A percentile compares a stretch with the other conserved stretches of the same genome.
Conservation (phyloP, 1,140 invertebrate species). For the Heterodera schachtii region DNA sequence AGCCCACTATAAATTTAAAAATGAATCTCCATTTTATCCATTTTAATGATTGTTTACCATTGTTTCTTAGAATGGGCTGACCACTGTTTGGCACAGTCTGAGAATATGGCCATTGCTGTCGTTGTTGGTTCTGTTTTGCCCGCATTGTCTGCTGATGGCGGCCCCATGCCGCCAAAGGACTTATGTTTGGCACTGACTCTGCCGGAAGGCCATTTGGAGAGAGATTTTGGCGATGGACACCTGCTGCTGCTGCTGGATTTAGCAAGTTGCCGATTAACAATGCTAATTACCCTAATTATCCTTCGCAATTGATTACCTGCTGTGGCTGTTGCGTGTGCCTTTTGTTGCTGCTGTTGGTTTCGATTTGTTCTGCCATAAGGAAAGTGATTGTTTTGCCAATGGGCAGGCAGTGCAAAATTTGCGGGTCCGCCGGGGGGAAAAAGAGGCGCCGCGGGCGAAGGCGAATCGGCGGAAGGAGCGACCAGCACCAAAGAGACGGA, state of each 20-base stretch:
- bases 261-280: too few species aligned
- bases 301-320: background rate
- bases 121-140: background rate
- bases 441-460: background rate
- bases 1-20: background rate
- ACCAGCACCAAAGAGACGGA: background rate
- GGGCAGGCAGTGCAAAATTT: background rate
- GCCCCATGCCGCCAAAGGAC: background rate
- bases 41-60: background rate
- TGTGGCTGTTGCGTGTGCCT: background rate
- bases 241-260: too few species aligned
- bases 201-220: too few species aligned
- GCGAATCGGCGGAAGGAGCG: background rate
- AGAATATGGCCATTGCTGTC: background rate
- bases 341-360: background rate
- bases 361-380: background rate
- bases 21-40: too few species aligned
- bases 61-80: background rate
- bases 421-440: background rate
- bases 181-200: background rate
- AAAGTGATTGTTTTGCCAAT: background rate
- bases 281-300: background rate
- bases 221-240: background rate
- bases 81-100: background rate
- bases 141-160: background rate